Evolutionary conservation across 2,113 vertebrate genomes (phyloP).

Genomic region (Acanthochromis polyacanthus): DNA sequence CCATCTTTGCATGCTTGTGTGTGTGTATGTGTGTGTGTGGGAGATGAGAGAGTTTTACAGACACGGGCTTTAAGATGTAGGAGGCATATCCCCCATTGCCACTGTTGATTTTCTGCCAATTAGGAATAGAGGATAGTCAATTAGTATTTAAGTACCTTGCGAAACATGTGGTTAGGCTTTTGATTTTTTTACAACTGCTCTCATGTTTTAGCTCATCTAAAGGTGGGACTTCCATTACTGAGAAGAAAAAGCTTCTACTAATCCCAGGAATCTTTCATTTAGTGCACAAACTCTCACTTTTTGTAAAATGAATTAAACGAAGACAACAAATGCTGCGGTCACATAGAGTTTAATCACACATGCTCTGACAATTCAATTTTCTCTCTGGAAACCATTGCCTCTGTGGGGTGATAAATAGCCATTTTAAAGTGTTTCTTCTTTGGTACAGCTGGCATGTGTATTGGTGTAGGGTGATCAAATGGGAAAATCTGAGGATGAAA

Average conservation of each 20-base stretch:
- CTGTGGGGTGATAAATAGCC: neutral
- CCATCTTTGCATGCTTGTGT: slow-evolving; percentile 73
- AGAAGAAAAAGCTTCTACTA: slow-evolving; percentile 4
- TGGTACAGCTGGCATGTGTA: too few species aligned
- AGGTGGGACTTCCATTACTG: neutral
- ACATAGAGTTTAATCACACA: slow-evolving; percentile 19
- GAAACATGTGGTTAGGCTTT: slow-evolving; percentile 11
- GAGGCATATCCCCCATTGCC: neutral
- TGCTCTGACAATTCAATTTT: slow-evolving; percentile 15
- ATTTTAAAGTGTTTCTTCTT: too few species aligned
- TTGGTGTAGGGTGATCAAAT: neutral
- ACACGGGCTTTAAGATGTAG: neutral
- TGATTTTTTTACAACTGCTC: slow-evolving; percentile 12
- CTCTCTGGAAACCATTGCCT: neutral
- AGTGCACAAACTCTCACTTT: slow-evolving; percentile 3
- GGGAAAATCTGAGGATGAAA: neutral
- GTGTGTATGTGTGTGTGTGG: neutral
- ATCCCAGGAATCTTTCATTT: slow-evolving; percentile 2
- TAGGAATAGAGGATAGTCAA: slow-evolving; percentile 4
- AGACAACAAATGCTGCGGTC: neutral
- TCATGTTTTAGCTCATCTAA: slow-evolving; percentile 2
- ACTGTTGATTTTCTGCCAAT: neutral
- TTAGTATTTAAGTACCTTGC: slow-evolving; percentile 19
- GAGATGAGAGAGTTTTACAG: neutral
- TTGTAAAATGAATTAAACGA: slow-evolving; percentile 8